A percentile compares a stretch with the other conserved stretches of the same genome.
These are phyloP conservation scores for Oedothorax gibbosus DNA, from an alignment of 1,140 invertebrate genomes.

Conservation along the genomic window DNA sequence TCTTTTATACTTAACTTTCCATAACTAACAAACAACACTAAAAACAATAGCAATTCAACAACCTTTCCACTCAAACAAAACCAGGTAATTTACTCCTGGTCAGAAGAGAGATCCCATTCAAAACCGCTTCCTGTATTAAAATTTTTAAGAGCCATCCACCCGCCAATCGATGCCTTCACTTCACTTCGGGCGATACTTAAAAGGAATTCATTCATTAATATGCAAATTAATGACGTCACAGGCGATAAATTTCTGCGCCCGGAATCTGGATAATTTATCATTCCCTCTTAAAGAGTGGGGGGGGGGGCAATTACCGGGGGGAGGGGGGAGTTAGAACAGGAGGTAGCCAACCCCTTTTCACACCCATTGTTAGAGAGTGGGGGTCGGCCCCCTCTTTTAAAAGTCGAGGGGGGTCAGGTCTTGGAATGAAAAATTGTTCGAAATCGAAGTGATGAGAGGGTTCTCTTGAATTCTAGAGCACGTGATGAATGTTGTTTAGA, in stretches of 20 bases:
- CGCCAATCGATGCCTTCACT: slow-evolving; percentile 35
- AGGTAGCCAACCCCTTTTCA: slow-evolving; percentile 58
- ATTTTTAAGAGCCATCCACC: slow-evolving; percentile 50
- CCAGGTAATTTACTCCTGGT: slow-evolving; percentile 14
- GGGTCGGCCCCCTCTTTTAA: slow-evolving; percentile 48
- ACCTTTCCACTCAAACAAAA: no score
- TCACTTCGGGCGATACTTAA: slow-evolving; percentile 48
- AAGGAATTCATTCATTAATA: slow-evolving; percentile 60
- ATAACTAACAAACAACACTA: no score
- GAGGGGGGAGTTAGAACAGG: slow-evolving; percentile 17
- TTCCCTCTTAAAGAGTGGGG: slow-evolving; percentile 25
- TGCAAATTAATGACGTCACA: slow-evolving; percentile 61
- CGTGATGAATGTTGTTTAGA: no score
- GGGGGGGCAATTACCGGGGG: slow-evolving; percentile 54
- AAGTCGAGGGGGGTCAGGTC: background rate
- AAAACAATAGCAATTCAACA: no score
- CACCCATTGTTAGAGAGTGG: slow-evolving; percentile 36
- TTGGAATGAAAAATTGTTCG: slow-evolving; percentile 47
- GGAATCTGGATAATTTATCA: slow-evolving; percentile 60
- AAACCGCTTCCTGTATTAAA: slow-evolving; percentile 56
- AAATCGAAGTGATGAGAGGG: slow-evolving; percentile 11
- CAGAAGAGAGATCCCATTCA: slow-evolving; percentile 27
- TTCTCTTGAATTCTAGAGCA: background rate
- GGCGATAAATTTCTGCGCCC: slow-evolving; percentile 61
- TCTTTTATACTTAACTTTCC: no score